phyloP scores from a whole-genome alignment of 2,888 invertebrate genomes.

The Folsomia manolachei region DNA sequence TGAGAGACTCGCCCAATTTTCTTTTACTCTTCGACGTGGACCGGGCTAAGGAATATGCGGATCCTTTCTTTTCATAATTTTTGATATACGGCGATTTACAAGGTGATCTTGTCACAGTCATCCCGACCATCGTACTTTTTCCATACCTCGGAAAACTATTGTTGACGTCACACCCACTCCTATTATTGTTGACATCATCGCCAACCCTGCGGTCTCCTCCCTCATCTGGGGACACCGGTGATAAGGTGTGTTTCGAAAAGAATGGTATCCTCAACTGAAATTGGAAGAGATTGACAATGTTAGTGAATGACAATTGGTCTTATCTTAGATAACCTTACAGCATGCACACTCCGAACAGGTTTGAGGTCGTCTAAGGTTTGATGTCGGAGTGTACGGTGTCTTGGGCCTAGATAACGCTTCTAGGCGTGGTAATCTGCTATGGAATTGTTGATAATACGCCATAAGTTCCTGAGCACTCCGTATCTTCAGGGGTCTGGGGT shows the following conservation, averaged over 20 bases:
- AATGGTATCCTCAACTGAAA: no score
- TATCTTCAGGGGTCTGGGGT: constrained; percentile 30
- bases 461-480: constrained; percentile 30
- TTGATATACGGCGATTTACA: background rate
- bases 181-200: background rate
- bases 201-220: background rate
- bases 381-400: no score
- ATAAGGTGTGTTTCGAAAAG: no score
- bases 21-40: background rate
- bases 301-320: no score
- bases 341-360: no score
- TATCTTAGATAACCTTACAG: no score
- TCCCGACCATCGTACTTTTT: no score
- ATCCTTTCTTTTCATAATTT: no score
- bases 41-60: background rate
- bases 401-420: constrained; percentile 29
- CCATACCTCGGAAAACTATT: background rate
- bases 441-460: constrained; percentile 31
- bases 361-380: no score
- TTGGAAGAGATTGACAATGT: no score
- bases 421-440: constrained; percentile 24
- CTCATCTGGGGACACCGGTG: no score
- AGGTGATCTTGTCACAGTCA: background rate
- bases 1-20: background rate
- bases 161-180: background rate